Conservation (phyloP, 1,140 invertebrate species). For the Danaus plexippus region DNA sequence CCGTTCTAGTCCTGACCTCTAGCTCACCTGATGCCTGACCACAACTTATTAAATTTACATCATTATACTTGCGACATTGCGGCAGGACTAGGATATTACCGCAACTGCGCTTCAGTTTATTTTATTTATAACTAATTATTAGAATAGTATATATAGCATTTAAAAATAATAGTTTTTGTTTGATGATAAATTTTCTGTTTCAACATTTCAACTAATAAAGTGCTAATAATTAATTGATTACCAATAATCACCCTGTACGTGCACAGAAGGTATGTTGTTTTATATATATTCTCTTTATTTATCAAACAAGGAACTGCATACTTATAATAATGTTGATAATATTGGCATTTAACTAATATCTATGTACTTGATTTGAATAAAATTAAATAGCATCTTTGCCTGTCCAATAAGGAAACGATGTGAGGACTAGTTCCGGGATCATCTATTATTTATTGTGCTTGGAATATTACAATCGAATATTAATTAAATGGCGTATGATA, state of each 20-base stretch:
- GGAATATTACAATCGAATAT: constrained; percentile 26
- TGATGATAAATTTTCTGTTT: no score
- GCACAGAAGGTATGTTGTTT: no score
- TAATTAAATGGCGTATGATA: constrained; percentile 64
- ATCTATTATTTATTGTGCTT: constrained; percentile 17
- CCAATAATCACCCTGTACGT: no score
- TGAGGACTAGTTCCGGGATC: constrained; percentile 11
- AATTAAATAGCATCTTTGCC: no score
- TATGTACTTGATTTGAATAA: background rate
- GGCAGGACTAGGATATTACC: constrained; percentile 7
- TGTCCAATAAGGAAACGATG: no score
- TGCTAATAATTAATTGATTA: no score
- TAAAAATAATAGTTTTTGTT: background rate
- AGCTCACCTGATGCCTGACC: constrained; percentile 17
- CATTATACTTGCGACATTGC: constrained; percentile 15
- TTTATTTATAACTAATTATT: background rate
- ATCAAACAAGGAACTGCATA: constrained; percentile 1
- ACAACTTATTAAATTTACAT: constrained; percentile 28
- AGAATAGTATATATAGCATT: constrained; percentile 1
- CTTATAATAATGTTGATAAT: background rate
- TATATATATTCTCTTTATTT: background rate
- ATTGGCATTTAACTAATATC: constrained; percentile 1
- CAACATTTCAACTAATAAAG: no score
- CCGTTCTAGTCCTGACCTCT: constrained; percentile 23
- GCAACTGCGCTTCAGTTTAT: background rate